These are phyloP conservation scores for Peromyscus nudipes DNA, from an alignment of 2,797 vertebrate genomes.

Conservation along the genomic window DNA sequence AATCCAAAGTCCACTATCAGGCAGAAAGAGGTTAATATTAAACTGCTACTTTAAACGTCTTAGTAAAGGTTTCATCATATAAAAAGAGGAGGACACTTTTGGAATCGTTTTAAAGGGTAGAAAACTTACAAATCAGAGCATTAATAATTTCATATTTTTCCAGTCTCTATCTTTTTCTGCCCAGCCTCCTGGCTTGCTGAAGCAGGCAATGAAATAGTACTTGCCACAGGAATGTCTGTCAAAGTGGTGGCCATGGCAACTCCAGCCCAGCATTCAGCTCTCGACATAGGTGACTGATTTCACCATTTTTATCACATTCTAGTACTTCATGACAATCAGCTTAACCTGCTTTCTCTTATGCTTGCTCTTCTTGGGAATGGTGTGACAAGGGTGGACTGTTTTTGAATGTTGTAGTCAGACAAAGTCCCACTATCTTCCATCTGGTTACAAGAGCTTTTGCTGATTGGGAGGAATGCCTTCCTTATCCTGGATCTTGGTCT, in stretches of 20 bases:
- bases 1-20: not conserved
- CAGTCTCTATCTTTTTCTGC: not conserved
- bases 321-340: not conserved
- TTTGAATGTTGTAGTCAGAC: not conserved
- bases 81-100: not conserved
- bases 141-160: not conserved
- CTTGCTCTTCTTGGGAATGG: not conserved
- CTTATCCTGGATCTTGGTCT: not conserved
- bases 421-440: too few species aligned
- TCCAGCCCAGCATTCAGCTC: not conserved
- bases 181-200: not conserved
- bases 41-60: not conserved
- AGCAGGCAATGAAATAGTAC: not conserved
- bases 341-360: not conserved
- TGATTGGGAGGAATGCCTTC: not conserved
- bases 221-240: not conserved
- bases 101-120: not conserved
- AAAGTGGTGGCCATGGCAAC: not conserved
- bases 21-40: not conserved
- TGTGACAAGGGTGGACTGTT: not conserved
- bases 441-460: not conserved
- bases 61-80: conserved; percentile 8
- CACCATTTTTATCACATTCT: not conserved
- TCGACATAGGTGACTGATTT: not conserved
- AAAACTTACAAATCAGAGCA: conserved; percentile 44